Evolutionary conservation across 2,113 vertebrate species (phyloP).

Genomic region (Cairina moschata): DNA sequence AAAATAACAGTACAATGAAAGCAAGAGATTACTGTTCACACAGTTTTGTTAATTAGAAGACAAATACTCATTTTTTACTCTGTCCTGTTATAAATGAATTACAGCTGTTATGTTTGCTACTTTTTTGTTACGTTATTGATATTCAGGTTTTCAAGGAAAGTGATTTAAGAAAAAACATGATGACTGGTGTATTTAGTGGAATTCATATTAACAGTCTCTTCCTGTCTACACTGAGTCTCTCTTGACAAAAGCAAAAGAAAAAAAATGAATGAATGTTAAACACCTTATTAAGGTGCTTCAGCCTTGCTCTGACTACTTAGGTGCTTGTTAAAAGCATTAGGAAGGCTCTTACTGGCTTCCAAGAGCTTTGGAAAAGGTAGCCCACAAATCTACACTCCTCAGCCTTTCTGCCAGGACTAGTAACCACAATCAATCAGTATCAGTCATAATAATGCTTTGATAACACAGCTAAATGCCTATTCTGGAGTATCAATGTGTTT

Average conservation of each 20-base stretch:
- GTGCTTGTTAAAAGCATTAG: not conserved
- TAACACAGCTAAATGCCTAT: not conserved
- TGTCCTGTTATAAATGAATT: not conserved
- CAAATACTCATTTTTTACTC: not conserved
- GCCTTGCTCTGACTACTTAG: not conserved
- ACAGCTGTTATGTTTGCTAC: not conserved
- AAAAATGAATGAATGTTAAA: not conserved
- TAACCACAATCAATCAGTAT: not conserved
- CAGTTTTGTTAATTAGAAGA: constrained; percentile 32
- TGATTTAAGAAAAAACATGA: not conserved
- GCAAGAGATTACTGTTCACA: not conserved
- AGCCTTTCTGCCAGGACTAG: not conserved
- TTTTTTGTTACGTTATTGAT: not conserved
- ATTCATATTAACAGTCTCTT: not conserved
- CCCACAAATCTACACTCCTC: not conserved
- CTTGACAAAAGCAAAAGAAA: not conserved
- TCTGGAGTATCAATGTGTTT: not conserved
- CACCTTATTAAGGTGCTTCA: not conserved
- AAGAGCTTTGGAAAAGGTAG: not conserved
- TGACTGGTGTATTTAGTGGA: not conserved
- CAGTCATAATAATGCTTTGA: not conserved
- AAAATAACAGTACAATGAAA: constrained; percentile 18
- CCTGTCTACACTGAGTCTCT: not conserved
- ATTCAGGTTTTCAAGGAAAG: not conserved
- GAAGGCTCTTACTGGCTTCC: not conserved